A percentile compares a stretch with the other conserved stretches of the same genome.
These are phyloP conservation scores for Syngnathus floridae DNA, from an alignment of 2,113 vertebrate genomes.

Conservation along the genomic window DNA sequence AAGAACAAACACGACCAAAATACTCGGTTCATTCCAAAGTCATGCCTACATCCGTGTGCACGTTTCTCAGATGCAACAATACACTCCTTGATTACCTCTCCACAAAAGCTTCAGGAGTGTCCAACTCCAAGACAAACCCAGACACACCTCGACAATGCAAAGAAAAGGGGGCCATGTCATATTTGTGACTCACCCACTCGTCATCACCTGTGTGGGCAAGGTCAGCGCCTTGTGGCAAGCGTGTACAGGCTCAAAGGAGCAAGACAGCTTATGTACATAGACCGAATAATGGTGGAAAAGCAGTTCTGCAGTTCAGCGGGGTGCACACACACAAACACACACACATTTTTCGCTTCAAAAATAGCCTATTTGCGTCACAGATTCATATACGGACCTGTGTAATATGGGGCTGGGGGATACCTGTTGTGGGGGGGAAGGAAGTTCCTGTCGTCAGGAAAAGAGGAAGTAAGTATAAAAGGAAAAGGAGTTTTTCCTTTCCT, in stretches of 20 bases:
- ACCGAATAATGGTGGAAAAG: conserved; percentile 21
- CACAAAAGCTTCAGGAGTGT: conserved; percentile 25
- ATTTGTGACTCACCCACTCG: conserved; percentile 58
- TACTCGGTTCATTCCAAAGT: conserved; percentile 61
- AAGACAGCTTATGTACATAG: conserved; percentile 40
- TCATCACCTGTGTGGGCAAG: conserved; percentile 43
- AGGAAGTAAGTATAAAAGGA: conserved; percentile 77
- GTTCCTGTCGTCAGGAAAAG: conserved; percentile 58
- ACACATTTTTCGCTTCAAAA: conserved; percentile 10
- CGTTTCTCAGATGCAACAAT: conserved; percentile 70
- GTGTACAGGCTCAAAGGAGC: conserved; percentile 51
- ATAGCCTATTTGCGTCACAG: conserved; percentile 6
- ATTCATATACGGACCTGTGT: conserved; percentile 4
- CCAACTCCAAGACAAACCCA: conserved; percentile 29
- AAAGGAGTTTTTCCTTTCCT: conserved; percentile 77
- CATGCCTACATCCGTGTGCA: conserved; percentile 21
- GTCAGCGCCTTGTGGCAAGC: conserved; percentile 35
- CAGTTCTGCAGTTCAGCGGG: conserved; percentile 19
- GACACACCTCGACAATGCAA: conserved; percentile 50
- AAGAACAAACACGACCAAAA: not conserved
- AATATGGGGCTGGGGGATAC: conserved; percentile 7
- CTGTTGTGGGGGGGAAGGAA: not conserved
- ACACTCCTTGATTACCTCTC: conserved; percentile 61
- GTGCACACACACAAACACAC: not conserved
- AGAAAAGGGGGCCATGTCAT: conserved; percentile 26